These are phyloP conservation scores for Propithecus deckenii DNA, from an alignment of 2,797 vertebrate genomes.

Conservation along the genomic window DNA sequence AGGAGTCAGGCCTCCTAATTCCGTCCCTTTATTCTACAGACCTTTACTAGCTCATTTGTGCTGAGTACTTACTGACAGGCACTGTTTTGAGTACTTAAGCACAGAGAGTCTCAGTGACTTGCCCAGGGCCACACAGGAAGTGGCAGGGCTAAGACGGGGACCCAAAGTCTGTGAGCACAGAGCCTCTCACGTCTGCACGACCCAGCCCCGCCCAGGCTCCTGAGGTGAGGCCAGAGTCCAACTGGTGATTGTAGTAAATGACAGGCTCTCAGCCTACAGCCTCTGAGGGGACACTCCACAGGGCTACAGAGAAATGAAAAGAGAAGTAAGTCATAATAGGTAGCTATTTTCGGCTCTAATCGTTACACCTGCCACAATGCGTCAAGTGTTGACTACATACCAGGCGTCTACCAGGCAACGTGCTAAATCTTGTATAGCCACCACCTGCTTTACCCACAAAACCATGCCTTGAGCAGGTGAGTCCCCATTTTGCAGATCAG, in stretches of 20 bases:
- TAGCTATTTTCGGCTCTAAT: neutral
- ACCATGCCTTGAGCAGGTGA: neutral
- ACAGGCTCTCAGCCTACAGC: neutral
- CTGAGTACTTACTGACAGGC: neutral
- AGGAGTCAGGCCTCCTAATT: neutral
- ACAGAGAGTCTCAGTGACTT: neutral
- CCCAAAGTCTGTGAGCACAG: neutral
- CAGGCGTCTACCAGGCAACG: accelerated
- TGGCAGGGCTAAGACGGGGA: neutral
- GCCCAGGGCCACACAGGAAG: neutral
- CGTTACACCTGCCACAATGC: accelerated
- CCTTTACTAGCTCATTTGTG: neutral
- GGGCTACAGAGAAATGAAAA: accelerated
- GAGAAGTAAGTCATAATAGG: neutral
- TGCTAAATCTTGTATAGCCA: neutral
- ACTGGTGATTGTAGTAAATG: neutral
- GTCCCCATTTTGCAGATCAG: neutral
- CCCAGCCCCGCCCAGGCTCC: neutral
- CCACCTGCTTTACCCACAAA: neutral
- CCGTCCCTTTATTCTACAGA: neutral
- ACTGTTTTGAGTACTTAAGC: neutral
- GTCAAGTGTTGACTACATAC: accelerated
- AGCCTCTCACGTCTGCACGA: neutral
- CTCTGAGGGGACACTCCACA: neutral
- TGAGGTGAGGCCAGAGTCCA: neutral